Base-by-base conservation (phyloP, 2,888 invertebrate genomes). In the Craniophora ligustri region DNA sequence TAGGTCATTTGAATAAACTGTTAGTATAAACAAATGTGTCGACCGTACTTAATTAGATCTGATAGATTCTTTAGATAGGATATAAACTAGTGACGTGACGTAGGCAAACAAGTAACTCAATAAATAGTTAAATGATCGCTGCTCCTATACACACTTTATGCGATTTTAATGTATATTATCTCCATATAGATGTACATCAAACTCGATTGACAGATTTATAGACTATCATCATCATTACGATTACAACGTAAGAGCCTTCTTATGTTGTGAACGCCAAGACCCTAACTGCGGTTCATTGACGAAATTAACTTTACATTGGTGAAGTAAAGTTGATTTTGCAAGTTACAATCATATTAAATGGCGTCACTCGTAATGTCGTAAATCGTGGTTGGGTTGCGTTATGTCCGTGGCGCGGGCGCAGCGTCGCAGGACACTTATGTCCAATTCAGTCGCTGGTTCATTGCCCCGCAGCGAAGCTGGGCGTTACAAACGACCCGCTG, bases 361-460 rank as follows among this genome's bases (percentile, higher is more conserved):
- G 82, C 76, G 82, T 82, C 72, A 74, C 66, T 63, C 56, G 56
- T 63, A 71, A 71, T 68, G 83, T 84, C 82, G 86, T 87, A 86
- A 88, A 87, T 87, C 83, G 84, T 75, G 78, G 77, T 75, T 78
- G 83, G 78, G 81, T 84, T 82, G 84, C 82, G 83, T 85, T 82
- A 78, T 82, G 83, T 81, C 79, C 78, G 82, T 76, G 76, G 65
- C 71, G 62, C 71, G 77, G 74, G 62, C 72, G 60, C 72, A 55
- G 55, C 80, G 82, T 83, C 82, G 86, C 89, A 87, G 88, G 88
- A 91, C 88, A 88, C 87, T 89, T 88, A 84, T 82, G 86, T 87
- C 88, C 91, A 91, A 92, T 91, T 91, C 88, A 86, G 84, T 76
- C 80, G 78, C 67, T 81, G 88, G 92, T 88, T 91, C 92, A 89